Conservation (phyloP, 1,140 invertebrate species). For the Metopolophium dirhodum region DNA sequence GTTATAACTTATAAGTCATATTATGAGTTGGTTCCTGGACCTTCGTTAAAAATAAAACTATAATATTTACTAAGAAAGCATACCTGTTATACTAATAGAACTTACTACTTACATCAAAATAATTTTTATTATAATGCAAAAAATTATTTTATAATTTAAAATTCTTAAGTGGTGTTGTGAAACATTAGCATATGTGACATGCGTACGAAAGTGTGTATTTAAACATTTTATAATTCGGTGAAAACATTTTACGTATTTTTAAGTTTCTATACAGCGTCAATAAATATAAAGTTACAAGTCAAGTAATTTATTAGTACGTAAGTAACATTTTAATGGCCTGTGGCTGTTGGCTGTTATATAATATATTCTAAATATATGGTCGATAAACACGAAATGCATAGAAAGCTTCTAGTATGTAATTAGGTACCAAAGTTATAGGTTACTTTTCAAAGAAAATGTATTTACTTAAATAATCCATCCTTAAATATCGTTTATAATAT, state of each 20-base stretch:
- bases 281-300: background rate
- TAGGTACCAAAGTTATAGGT: too few species aligned
- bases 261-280: background rate
- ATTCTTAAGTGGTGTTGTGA: background rate
- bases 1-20: background rate
- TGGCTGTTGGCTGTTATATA: background rate
- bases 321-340: background rate
- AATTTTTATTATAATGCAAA: background rate
- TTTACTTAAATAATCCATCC: background rate
- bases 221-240: background rate
- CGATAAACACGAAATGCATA: background rate
- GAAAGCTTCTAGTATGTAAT: background rate
- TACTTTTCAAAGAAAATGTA: background rate
- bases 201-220: background rate
- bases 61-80: background rate
- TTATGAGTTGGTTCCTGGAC: background rate
- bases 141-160: background rate
- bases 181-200: too few species aligned
- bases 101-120: background rate
- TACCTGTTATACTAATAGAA: background rate
- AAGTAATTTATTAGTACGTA: background rate
- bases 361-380: background rate
- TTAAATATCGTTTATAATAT: background rate
- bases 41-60: background rate
- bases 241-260: background rate